phyloP scores from a whole-genome alignment of 2,797 vertebrate species.

The Mergus octosetaceus region DNA sequence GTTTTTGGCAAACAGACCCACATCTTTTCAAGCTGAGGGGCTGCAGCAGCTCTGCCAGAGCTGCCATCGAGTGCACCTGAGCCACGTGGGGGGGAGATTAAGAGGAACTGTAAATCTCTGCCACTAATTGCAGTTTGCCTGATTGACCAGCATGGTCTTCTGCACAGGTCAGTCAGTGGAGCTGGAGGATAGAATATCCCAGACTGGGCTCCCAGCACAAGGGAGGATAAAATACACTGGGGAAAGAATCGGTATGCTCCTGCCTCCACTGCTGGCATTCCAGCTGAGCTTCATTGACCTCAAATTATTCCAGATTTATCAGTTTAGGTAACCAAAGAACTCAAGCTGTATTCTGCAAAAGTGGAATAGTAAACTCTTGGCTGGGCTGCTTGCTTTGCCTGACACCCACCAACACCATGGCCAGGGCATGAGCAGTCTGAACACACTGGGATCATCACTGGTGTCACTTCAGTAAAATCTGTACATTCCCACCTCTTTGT shows the following conservation, averaged over 20 bases:
- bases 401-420: neutral
- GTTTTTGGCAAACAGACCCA: neutral
- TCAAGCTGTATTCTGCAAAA: too few relatives aligned
- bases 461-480: neutral
- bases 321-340: neutral
- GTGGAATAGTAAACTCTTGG: too few relatives aligned
- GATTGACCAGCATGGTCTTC: neutral
- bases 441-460: neutral
- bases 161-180: neutral
- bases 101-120: neutral
- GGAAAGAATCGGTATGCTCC: neutral
- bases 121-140: neutral
- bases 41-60: conserved; percentile 33
- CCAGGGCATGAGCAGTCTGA: too few relatives aligned
- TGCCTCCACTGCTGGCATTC: neutral
- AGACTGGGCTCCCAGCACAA: neutral
- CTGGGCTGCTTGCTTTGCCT: too few relatives aligned
- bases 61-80: neutral
- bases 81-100: neutral
- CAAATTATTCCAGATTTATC: neutral
- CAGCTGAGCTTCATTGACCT: too few relatives aligned
- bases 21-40: neutral
- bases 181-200: neutral
- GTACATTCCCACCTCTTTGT: neutral
- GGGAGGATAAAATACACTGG: neutral